A percentile compares a stretch with the other conserved stretches of the same genome.
Evolutionary conservation across 2,113 vertebrate genomes (phyloP).

Genomic region (Spilogale gracilis): DNA sequence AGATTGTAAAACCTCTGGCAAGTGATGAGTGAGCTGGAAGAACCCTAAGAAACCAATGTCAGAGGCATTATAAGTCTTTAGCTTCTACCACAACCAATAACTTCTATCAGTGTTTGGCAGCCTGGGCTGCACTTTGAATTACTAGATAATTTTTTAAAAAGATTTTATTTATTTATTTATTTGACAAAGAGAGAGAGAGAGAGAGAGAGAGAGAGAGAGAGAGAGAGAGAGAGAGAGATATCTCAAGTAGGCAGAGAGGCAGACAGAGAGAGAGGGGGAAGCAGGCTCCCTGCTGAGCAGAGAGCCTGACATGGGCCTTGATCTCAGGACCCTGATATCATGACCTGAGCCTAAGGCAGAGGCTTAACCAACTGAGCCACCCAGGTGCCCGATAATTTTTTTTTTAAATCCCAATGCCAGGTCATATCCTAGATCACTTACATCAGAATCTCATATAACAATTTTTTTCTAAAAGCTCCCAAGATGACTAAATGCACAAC

Average conservation of each 20-base stretch:
- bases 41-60: background rate
- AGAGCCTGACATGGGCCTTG: too few relatives aligned
- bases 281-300: too few relatives aligned
- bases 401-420: background rate
- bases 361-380: too few relatives aligned
- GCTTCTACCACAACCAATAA: background rate
- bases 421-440: background rate
- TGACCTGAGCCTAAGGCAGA: too few relatives aligned
- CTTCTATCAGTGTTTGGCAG: background rate
- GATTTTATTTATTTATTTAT: too few relatives aligned
- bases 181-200: too few relatives aligned
- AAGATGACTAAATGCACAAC: background rate
- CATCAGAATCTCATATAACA: background rate
- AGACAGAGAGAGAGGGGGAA: too few relatives aligned
- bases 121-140: background rate
- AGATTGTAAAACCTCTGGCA: background rate
- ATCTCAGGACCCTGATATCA: too few relatives aligned
- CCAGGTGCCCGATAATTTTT: too few relatives aligned
- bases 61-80: background rate
- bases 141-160: background rate
- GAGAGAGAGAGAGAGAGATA: too few relatives aligned
- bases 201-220: too few relatives aligned
- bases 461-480: background rate
- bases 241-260: too few relatives aligned
- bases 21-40: background rate